Evolutionary conservation across 2,797 vertebrate species (phyloP).

Genomic region (Platyrinchus mystaceus): DNA sequence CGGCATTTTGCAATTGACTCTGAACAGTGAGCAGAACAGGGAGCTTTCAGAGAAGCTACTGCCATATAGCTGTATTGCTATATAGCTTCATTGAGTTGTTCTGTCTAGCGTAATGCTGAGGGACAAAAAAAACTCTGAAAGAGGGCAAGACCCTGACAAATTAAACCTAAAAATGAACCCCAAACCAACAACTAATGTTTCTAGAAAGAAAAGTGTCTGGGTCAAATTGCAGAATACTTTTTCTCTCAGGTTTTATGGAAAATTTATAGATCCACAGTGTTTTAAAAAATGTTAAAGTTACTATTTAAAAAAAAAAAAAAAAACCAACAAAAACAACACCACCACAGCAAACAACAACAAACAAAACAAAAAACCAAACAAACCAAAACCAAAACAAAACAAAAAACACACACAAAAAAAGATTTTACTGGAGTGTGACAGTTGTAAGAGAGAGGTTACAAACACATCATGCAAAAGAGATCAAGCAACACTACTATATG

Average conservation of each 20-base stretch:
- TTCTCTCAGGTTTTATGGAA: background rate
- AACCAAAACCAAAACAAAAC: background rate
- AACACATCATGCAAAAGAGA: background rate
- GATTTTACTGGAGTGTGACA: background rate
- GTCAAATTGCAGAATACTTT: background rate
- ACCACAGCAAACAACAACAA: too few species aligned
- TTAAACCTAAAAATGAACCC: background rate
- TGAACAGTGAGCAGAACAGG: background rate
- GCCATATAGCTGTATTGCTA: background rate
- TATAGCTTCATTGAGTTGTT: background rate
- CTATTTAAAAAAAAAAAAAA: background rate
- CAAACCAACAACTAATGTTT: background rate
- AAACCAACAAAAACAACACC: background rate
- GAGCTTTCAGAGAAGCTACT: background rate
- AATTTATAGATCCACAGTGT: background rate
- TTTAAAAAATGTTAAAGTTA: background rate
- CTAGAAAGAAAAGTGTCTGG: background rate
- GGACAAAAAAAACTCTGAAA: background rate
- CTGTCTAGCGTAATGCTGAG: background rate
- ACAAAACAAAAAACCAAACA: too few species aligned
- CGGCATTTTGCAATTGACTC: conserved; percentile 8
- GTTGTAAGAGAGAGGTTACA: background rate
- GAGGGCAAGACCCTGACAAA: background rate
- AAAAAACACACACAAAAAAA: background rate
- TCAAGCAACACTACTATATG: background rate